These are phyloP conservation scores for Coreoperca whiteheadi DNA, from an alignment of 2,113 vertebrate genomes.

Conservation along the genomic window DNA sequence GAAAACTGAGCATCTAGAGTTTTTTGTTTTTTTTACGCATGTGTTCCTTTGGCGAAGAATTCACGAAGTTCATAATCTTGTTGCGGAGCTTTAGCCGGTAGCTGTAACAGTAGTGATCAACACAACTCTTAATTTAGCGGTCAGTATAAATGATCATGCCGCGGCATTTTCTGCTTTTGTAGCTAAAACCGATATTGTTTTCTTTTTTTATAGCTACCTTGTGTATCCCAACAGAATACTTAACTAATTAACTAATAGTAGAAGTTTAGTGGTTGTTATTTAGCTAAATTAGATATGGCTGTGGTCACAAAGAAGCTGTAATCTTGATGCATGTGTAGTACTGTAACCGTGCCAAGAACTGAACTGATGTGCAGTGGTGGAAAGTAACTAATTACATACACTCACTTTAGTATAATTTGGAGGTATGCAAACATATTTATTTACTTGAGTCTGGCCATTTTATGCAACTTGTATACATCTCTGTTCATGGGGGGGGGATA, in stretches of 20 bases:
- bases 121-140: background rate
- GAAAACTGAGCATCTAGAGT: background rate
- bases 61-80: background rate
- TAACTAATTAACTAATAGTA: background rate
- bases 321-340: background rate
- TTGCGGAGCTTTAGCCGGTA: background rate
- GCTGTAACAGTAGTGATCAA: background rate
- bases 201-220: background rate
- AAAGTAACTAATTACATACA: background rate
- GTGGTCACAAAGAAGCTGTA: background rate
- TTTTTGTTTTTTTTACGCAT: background rate
- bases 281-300: background rate
- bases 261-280: background rate
- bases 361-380: background rate
- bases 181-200: background rate
- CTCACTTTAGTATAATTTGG: background rate
- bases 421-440: background rate
- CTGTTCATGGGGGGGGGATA: too few relatives aligned
- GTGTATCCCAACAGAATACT: background rate
- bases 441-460: background rate
- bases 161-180: background rate
- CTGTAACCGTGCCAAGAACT: background rate
- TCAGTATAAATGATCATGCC: background rate
- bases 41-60: background rate
- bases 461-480: background rate